A percentile compares a stretch with the other conserved stretches of the same genome.
Conservation (phyloP, 2,888 invertebrate species). For the Drosophila testacea region DNA sequence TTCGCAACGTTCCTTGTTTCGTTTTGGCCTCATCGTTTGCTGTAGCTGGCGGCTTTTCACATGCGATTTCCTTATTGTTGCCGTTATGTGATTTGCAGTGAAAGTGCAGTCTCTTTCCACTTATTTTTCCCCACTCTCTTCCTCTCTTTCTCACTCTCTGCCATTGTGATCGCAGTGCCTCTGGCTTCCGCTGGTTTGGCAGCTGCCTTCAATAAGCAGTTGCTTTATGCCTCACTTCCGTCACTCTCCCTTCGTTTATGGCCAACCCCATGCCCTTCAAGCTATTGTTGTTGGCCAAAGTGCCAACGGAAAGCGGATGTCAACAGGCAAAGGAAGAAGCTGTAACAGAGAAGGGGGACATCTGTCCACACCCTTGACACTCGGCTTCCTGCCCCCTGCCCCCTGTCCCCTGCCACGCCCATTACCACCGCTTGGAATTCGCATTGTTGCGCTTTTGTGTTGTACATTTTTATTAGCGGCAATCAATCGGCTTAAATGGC, state of each 20-base stretch:
- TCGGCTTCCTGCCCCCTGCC: background rate
- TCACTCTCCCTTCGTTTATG: conserved; percentile 33
- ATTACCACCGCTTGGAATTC: conserved; percentile 15
- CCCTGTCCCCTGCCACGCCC: background rate
- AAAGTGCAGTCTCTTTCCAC: conserved; percentile 45
- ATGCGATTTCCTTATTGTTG: conserved; percentile 78
- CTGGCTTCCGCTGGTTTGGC: conserved; percentile 39
- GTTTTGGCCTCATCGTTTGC: conserved; percentile 13
- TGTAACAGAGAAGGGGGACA: background rate
- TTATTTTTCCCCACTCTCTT: background rate
- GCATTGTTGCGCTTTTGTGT: conserved; percentile 69
- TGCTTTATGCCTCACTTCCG: conserved; percentile 51
- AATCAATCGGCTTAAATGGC: conserved; percentile 69
- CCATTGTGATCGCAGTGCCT: background rate
- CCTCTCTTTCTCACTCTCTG: background rate
- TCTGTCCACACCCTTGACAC: conserved; percentile 2
- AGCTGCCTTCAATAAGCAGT: conserved; percentile 49
- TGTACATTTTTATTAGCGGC: conserved; percentile 75
- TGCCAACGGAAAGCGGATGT: conserved; percentile 68
- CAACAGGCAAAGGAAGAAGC: conserved; percentile 22
- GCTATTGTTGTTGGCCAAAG: conserved; percentile 62
- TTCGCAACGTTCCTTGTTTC: conserved; percentile 3
- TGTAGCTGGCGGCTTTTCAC: conserved; percentile 56
- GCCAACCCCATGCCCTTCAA: conserved; percentile 25
- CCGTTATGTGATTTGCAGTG: conserved; percentile 67